These are phyloP conservation scores for Volucella zonaria DNA, from an alignment of 2,888 invertebrate species.

Conservation along the genomic window DNA sequence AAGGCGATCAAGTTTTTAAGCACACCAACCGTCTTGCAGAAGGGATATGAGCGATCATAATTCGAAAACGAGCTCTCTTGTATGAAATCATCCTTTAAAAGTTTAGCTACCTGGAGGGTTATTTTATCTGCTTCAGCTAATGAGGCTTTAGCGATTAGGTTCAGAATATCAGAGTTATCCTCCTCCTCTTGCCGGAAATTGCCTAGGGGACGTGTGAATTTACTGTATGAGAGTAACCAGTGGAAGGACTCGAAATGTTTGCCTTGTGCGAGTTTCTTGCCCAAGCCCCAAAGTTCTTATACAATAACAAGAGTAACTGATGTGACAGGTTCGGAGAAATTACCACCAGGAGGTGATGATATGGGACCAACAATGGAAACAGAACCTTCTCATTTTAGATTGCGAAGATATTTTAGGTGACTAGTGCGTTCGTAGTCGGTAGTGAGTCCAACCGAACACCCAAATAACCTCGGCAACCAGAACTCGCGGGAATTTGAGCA, in stretches of 20 bases:
- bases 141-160: constrained; percentile 99
- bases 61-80: constrained; percentile 99
- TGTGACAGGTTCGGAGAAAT: too few relatives aligned
- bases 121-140: constrained; percentile 99
- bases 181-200: constrained; percentile 99
- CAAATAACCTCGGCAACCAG: constrained; percentile 99
- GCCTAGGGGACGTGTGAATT: constrained; percentile 98
- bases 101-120: constrained; percentile 98
- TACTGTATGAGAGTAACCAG: constrained; percentile 99
- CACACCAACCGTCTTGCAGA: constrained; percentile 99
- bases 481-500: constrained; percentile 99
- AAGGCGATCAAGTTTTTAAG: constrained; percentile 97
- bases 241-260: constrained; percentile 99
- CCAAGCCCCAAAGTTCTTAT: constrained; percentile 99
- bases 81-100: constrained; percentile 99
- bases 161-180: constrained; percentile 99
- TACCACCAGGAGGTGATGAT: constrained; percentile 99
- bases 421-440: constrained; percentile 99
- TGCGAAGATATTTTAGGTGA: constrained; percentile 97
- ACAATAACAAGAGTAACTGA: constrained; percentile 99
- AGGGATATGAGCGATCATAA: constrained; percentile 98
- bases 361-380: constrained; percentile 99
- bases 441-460: constrained; percentile 99
- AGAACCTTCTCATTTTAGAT: constrained; percentile 98
- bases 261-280: constrained; percentile 98